Evolutionary conservation across 2,113 vertebrate genomes (phyloP).

Genomic region (Cryptoleucopteryx plumbea): DNA sequence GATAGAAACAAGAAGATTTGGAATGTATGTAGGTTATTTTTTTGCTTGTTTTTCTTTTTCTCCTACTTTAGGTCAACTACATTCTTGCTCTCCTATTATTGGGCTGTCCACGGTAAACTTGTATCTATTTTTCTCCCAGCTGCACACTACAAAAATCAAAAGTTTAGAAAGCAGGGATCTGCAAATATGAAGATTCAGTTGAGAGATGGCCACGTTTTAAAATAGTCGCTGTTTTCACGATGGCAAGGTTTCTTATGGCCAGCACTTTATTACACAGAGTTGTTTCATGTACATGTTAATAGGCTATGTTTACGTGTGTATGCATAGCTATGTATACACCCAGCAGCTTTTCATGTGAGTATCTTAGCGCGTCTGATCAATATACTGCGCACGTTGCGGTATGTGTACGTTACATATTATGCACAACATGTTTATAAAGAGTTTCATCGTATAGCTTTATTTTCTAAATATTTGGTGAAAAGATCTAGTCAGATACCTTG

Average conservation of each 20-base stretch:
- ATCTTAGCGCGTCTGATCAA: background rate
- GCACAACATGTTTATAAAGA: accelerated
- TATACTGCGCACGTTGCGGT: too few species aligned
- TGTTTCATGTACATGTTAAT: background rate
- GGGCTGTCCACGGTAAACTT: background rate
- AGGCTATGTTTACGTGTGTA: accelerated
- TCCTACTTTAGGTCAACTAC: background rate
- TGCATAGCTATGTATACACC: background rate
- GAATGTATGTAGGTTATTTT: background rate
- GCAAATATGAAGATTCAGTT: background rate
- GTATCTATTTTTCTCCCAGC: background rate
- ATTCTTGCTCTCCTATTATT: background rate
- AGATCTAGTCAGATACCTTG: background rate
- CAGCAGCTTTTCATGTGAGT: background rate
- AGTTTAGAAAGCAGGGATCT: background rate
- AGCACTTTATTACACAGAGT: background rate
- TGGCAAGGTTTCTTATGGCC: background rate
- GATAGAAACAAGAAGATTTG: background rate
- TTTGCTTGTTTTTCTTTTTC: background rate
- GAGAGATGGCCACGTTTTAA: background rate
- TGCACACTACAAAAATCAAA: background rate
- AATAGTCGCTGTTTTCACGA: background rate
- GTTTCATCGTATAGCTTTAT: background rate
- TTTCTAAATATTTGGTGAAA: background rate
- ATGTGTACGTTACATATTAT: too few species aligned